phyloP scores from a whole-genome alignment of 2,797 vertebrate species.

The Phylloscopus collybita region DNA sequence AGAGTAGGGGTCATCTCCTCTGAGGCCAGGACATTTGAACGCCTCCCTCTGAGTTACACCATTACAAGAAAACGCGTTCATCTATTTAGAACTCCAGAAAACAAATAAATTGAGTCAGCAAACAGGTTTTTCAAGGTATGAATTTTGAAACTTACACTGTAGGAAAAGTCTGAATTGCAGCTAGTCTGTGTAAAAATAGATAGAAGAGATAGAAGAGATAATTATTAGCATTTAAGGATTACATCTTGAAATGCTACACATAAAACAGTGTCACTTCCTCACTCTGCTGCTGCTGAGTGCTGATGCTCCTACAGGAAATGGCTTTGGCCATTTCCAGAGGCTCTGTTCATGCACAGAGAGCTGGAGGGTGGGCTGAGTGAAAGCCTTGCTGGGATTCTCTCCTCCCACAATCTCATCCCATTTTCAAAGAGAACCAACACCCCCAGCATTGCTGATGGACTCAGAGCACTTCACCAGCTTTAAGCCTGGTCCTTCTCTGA shows the following conservation, averaged over 20 bases:
- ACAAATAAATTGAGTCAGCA: not conserved
- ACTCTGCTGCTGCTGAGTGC: not conserved
- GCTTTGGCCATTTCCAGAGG: not conserved
- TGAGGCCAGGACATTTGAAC: not conserved
- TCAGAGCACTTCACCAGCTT: not conserved
- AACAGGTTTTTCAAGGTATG: not conserved
- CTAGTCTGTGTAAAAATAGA: not conserved
- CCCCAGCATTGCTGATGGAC: not conserved
- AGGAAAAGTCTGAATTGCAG: not conserved
- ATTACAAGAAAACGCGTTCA: not conserved
- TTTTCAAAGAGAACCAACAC: not conserved
- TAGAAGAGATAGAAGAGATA: not conserved
- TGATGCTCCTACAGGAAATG: not conserved
- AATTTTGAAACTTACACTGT: not conserved
- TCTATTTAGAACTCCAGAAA: not conserved
- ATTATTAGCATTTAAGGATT: not conserved
- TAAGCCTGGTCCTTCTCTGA: not conserved
- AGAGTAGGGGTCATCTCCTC: slow-evolving; percentile 19
- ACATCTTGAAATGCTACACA: not conserved
- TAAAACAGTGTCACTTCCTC: not conserved
- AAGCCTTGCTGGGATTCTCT: not conserved
- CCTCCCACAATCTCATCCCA: not conserved
- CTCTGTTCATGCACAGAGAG: not conserved
- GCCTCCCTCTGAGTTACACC: not conserved
- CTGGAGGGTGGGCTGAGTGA: not conserved